Conservation (phyloP, 1,140 invertebrate species). For the Ooceraea biroi region DNA sequence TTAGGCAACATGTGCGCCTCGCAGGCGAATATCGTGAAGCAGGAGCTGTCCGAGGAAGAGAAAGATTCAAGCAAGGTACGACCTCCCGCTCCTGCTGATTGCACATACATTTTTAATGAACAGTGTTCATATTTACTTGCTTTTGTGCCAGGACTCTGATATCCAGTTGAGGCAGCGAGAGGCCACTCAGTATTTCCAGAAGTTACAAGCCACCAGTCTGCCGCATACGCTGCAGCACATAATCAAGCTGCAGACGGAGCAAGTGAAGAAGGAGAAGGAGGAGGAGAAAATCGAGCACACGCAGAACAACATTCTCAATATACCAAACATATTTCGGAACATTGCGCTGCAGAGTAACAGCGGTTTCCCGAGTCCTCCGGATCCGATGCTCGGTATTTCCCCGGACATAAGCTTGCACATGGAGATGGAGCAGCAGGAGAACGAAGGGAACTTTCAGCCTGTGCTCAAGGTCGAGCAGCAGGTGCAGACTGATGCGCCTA, state of each 20-base stretch:
- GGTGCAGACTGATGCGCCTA: slow-evolving; percentile 81
- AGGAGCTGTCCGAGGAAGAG: slow-evolving; percentile 71
- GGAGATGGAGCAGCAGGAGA: slow-evolving; percentile 76
- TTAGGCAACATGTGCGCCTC: slow-evolving; percentile 80
- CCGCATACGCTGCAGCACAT: slow-evolving; percentile 84
- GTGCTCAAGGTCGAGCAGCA: slow-evolving; percentile 80
- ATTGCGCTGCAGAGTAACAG: slow-evolving; percentile 80
- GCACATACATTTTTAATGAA: too few species aligned
- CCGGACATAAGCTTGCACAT: slow-evolving; percentile 80
- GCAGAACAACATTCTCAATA: slow-evolving; percentile 84
- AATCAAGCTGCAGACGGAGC: slow-evolving; percentile 83
- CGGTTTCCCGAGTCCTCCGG: slow-evolving; percentile 77
- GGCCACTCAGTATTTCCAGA: slow-evolving; percentile 85
- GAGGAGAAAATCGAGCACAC: slow-evolving; percentile 81
- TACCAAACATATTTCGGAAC: slow-evolving; percentile 83
- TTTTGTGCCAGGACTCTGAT: slow-evolving; percentile 76
- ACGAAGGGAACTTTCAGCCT: slow-evolving; percentile 70
- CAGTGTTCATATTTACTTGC: slow-evolving; percentile 9
- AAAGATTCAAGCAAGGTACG: slow-evolving; percentile 59
- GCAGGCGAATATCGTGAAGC: slow-evolving; percentile 76
- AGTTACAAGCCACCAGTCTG: slow-evolving; percentile 82
- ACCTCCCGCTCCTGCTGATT: too few species aligned
- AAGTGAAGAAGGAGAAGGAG: slow-evolving; percentile 81
- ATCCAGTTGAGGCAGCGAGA: slow-evolving; percentile 77
- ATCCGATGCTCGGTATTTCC: slow-evolving; percentile 80